Evolutionary conservation across 2,113 vertebrate genomes (phyloP).

Genomic region (Dromaius novaehollandiae): DNA sequence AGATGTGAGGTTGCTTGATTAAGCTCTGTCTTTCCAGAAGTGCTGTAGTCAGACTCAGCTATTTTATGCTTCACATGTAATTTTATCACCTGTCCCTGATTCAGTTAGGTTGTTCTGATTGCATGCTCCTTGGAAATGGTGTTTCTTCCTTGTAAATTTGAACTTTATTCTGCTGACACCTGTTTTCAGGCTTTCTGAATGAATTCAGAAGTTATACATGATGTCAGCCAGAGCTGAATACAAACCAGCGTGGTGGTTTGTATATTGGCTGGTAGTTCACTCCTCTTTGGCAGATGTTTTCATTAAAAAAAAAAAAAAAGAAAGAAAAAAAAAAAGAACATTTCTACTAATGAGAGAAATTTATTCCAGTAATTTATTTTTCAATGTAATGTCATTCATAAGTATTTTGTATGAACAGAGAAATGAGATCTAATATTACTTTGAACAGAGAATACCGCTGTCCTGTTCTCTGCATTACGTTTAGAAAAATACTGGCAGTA

Average conservation of each 20-base stretch:
- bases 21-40: neutral
- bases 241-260: neutral
- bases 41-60: neutral
- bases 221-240: neutral
- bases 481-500: neutral
- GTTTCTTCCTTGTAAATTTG: neutral
- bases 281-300: neutral
- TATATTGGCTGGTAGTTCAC: neutral
- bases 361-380: neutral
- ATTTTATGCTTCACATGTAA: neutral
- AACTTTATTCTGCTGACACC: neutral
- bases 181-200: neutral
- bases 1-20: neutral
- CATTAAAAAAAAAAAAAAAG: neutral
- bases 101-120: neutral
- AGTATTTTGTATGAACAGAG: too few species aligned
- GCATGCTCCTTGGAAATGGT: neutral
- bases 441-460: too few species aligned
- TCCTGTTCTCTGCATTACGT: neutral
- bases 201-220: neutral
- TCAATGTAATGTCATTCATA: too few species aligned
- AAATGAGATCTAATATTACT: too few species aligned
- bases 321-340: too few species aligned
- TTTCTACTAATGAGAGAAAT: neutral
- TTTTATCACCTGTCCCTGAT: neutral